These are phyloP conservation scores for Loxodonta africana DNA, from an alignment of 2,113 vertebrate genomes.

Conservation along the genomic window DNA sequence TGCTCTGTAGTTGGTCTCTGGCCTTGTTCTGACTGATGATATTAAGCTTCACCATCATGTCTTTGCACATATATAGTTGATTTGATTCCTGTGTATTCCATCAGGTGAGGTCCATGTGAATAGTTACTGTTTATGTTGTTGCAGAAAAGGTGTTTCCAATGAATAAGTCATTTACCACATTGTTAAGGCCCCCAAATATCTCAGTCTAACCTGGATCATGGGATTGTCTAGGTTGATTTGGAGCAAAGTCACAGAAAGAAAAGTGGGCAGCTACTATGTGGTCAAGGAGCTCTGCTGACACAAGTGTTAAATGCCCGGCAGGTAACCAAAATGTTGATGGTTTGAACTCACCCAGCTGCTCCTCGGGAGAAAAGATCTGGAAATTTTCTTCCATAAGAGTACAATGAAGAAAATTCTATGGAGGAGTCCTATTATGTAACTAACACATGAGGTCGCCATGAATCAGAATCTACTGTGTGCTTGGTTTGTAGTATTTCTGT, in stretches of 20 bases:
- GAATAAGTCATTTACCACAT: not conserved
- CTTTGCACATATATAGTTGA: not conserved
- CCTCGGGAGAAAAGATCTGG: not conserved
- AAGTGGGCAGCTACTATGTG: not conserved
- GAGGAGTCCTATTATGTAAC: not conserved
- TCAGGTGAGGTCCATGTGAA: not conserved
- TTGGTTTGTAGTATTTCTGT: not conserved
- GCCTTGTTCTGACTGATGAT: not conserved
- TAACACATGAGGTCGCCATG: not conserved
- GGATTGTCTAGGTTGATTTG: not conserved
- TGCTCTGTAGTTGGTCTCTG: not conserved
- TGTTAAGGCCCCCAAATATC: not conserved
- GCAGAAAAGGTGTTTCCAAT: not conserved
- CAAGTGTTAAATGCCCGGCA: not conserved
- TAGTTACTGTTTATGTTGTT: no score
- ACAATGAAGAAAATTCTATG: not conserved
- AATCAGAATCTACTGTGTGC: not conserved
- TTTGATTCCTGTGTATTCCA: not conserved
- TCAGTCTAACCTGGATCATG: not conserved
- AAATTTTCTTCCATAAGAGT: not conserved
- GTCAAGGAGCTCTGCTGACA: not conserved
- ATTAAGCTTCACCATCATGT: not conserved
- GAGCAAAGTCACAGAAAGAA: not conserved
- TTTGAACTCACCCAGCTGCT: not conserved
- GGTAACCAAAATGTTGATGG: not conserved